Evolutionary conservation across 2,797 vertebrate species (phyloP), one percentile per base, ranked within the genome.

Genomic region (Pseudochirops cupreus): DNA sequence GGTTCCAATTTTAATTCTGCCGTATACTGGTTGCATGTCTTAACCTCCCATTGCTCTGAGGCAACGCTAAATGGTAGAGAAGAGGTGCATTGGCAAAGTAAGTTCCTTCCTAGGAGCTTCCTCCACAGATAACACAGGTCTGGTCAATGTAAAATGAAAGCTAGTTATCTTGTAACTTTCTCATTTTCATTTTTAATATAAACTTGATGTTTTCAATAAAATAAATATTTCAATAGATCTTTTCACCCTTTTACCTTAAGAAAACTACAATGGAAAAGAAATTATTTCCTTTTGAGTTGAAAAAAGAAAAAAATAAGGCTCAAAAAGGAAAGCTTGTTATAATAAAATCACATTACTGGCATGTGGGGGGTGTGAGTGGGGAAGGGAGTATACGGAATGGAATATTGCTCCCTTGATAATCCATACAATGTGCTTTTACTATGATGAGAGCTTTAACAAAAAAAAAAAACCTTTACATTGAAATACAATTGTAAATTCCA

Each of bases 391-490:
- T 33, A 4, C 74, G 50, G 53, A 87, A 90, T 96, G 67, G 91
- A 96, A 96, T 94, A 90, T 55, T 56, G 55, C 1, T 97, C 52
- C 56, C 92, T 46, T 92, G 54, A 95, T 95, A 96, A 93, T 92
- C 56, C 52, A 91, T 7, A 90, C 91, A 93, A 94, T 46, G n/a
- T 97, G 54, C 91, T 94, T 97, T 97, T 93, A 95, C 91, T 93
- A 95, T 57, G 93, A 52, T 82, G 53, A 96, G 93, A 92, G 21
- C 2, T 87, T 74, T 96, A 58, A 52, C 52, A 4, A 52, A 97
- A 97, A 4, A 52, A 97, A 97, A 97, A 92, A 58, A 97, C 4
- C 21, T 96, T 89, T 93, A 96, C 94, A 97, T 97, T 94, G 62
- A 96, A 93, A 58, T 94, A 90, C 39, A 94, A 59, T 96, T 96